These are phyloP conservation scores for Thera obeliscata DNA, from an alignment of 2,888 invertebrate genomes.

Conservation along the genomic window DNA sequence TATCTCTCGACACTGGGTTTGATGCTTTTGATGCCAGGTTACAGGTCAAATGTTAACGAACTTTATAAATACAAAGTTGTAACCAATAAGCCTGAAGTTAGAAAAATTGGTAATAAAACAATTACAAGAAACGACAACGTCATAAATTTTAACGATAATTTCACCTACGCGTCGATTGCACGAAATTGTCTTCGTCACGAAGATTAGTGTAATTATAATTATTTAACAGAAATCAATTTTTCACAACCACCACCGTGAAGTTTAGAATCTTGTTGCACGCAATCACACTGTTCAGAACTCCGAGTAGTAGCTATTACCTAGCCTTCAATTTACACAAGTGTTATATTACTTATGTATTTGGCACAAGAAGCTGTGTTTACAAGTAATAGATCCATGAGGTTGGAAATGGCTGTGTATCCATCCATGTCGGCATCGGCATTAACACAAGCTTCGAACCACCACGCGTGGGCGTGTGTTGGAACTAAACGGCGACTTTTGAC, in stretches of 20 bases:
- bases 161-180: conserved; percentile 37
- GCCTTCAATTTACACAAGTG: conserved; percentile 23
- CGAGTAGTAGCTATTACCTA: conserved; percentile 2
- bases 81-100: conserved; percentile 30
- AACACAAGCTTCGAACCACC: conserved; percentile 25
- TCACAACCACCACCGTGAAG: conserved; percentile 20
- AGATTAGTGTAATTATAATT: conserved; percentile 23
- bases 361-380: conserved; percentile 29
- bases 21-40: conserved; percentile 31
- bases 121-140: conserved; percentile 36
- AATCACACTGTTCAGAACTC: conserved; percentile 1
- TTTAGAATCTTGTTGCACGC: conserved; percentile 8
- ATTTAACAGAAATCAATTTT: conserved; percentile 29
- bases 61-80: conserved; percentile 24
- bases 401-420: conserved; percentile 21
- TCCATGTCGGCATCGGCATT: not conserved
- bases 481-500: conserved; percentile 52
- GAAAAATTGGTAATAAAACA: conserved; percentile 36
- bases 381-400: conserved; percentile 24
- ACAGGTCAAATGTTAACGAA: conserved; percentile 40
- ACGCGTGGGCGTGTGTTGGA: conserved; percentile 47
- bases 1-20: conserved; percentile 19
- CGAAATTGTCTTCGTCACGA: conserved; percentile 24
- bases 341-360: conserved; percentile 30
- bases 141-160: conserved; percentile 39